Evolutionary conservation across 2,888 invertebrate species (phyloP), one percentile per base, ranked within the genome.

Genomic region (Pilophorus perplexus): DNA sequence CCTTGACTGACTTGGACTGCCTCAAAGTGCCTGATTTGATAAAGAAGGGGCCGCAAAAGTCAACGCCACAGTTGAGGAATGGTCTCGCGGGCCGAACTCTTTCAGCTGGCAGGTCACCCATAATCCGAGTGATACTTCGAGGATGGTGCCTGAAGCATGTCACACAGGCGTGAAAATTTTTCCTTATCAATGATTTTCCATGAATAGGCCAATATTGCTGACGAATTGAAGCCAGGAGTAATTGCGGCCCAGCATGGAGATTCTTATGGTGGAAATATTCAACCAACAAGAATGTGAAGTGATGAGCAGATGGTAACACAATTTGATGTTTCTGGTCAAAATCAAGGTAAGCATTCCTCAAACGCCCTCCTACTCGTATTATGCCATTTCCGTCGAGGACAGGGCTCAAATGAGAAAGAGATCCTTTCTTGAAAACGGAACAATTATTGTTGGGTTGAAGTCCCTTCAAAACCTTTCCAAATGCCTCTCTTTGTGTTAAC

Each of bases 321-420:
- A 73, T 70, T 4, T 72, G 74, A 70, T 73, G 73, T 57, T 71
- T 72, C 46, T 71, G 66, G 16, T 72, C 69, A 37, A 68, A 71
- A 8, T 69, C 66, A 3, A 74, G 25, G 6, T 67, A 27, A 10
- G 73, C 69, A 46, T 71, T 68, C 22, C 66, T 46, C 1, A 75
- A 55, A 2, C 74, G 69, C 23, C 46, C 46, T 1, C 46, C 46
- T 12, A 46, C 22, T 20, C 46, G 20, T 4, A 46, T 8, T 5
- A 46, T 74, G 74, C 33, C 75, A 74, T 27, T 74, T 74, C 64
- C 74, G 69, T 28, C 74, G 67, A 18, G 73, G 44, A 14, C 67
- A 69, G 27, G 70, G 42, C n/a, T 52, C 8, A 57, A 73, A 72
- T 5, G 72, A n/a, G 54, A 71, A 72, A 6, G 72, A 1, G 40